These are phyloP conservation scores for Junonia oenone DNA, from an alignment of 2,888 invertebrate genomes.

Conservation along the genomic window DNA sequence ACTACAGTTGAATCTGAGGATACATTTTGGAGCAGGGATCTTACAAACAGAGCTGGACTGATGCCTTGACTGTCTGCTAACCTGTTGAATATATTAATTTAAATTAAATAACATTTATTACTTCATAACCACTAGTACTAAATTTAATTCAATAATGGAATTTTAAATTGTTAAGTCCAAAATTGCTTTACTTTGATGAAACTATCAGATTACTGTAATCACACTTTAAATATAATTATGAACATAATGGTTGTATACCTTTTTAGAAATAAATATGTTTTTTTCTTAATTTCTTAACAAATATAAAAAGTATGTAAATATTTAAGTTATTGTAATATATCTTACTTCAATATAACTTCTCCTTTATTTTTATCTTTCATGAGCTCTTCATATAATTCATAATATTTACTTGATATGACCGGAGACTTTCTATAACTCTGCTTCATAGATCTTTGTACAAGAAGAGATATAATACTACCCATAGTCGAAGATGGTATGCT, in stretches of 20 bases:
- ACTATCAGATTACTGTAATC: neutral
- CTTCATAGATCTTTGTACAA: conserved; percentile 83
- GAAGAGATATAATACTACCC: conserved; percentile 84
- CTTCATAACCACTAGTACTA: neutral
- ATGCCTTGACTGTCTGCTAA: conserved; percentile 65
- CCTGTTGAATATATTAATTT: conserved; percentile 39
- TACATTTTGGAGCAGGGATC: conserved; percentile 68
- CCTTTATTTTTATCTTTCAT: conserved; percentile 66
- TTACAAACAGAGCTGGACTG: conserved; percentile 65
- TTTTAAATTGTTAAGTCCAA: neutral
- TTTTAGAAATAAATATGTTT: no score
- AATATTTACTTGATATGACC: conserved; percentile 75
- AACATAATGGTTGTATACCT: no score
- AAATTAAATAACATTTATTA: neutral
- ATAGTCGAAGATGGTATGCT: conserved; percentile 82
- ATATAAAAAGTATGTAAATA: no score
- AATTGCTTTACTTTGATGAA: no score
- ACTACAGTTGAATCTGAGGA: conserved; percentile 60
- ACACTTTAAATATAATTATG: no score
- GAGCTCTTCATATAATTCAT: conserved; percentile 75
- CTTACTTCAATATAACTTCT: conserved; percentile 82
- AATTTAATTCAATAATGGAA: neutral
- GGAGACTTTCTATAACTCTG: conserved; percentile 80
- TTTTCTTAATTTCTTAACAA: no score
- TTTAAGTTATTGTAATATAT: no score